phyloP scores from a whole-genome alignment of 2,113 vertebrate genomes.

The Dasyprocta punctata region DNA sequence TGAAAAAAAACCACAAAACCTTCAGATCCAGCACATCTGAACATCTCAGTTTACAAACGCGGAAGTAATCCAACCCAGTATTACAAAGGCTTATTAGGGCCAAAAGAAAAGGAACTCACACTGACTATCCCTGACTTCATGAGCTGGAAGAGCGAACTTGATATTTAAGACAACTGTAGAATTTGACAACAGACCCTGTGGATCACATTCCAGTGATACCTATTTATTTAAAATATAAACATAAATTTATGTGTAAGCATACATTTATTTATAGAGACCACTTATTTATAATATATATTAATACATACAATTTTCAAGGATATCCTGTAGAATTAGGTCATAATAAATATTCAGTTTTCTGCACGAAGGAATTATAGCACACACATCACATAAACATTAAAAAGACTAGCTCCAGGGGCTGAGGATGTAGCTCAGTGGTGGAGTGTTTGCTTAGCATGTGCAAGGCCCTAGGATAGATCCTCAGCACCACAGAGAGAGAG shows the following conservation, averaged over 20 bases:
- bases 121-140: accelerated
- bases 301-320: not conserved
- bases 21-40: not conserved
- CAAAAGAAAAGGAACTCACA: not conserved
- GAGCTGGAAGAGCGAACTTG: not conserved
- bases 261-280: not conserved
- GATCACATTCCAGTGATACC: not conserved
- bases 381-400: not conserved
- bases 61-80: not conserved
- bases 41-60: slow-evolving; percentile 5
- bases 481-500: not conserved
- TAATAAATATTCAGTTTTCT: not conserved
- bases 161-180: not conserved
- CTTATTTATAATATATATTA: not conserved
- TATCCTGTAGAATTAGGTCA: not conserved
- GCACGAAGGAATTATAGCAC: not conserved
- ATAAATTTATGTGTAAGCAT: not conserved
- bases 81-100: not conserved
- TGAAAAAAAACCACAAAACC: accelerated
- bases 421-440: not conserved
- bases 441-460: not conserved
- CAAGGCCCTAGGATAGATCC: not conserved
- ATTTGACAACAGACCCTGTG: not conserved
- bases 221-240: not conserved
- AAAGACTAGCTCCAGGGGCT: not conserved